Evolutionary conservation across 2,113 vertebrate species (phyloP).

Genomic region (Albula goreensis): DNA sequence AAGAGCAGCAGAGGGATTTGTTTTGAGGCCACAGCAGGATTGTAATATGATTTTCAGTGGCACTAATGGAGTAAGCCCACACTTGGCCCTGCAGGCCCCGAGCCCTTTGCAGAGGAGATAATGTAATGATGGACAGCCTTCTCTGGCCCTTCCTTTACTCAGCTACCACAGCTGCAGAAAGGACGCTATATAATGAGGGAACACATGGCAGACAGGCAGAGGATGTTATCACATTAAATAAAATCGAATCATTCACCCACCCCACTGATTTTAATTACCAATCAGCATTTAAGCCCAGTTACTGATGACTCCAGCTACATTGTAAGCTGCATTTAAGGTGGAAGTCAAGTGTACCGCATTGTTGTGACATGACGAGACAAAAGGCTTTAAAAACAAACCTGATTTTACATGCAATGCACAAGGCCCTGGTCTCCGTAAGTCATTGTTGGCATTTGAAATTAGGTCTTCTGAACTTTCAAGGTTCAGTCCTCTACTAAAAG

Average conservation of each 20-base stretch:
- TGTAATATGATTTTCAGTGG: slow-evolving; percentile 17
- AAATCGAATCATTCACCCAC: too few species aligned
- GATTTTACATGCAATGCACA: not conserved
- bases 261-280: too few species aligned
- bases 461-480: not conserved
- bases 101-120: not conserved
- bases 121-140: not conserved
- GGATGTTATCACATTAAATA: too few species aligned
- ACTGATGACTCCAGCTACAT: not conserved
- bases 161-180: too few species aligned
- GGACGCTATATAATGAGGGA: too few species aligned
- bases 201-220: too few species aligned
- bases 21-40: not conserved
- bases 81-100: too few species aligned
- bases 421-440: not conserved
- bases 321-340: not conserved
- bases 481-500: not conserved
- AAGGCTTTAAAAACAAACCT: not conserved
- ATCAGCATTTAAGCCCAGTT: too few species aligned
- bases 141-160: too few species aligned
- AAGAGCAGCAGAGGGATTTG: not conserved
- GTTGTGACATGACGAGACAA: not conserved
- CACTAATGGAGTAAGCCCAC: not conserved
- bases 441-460: not conserved
- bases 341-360: not conserved